phyloP scores from a whole-genome alignment of 2,888 invertebrate species.

The Tuberolachnus salignus region DNA sequence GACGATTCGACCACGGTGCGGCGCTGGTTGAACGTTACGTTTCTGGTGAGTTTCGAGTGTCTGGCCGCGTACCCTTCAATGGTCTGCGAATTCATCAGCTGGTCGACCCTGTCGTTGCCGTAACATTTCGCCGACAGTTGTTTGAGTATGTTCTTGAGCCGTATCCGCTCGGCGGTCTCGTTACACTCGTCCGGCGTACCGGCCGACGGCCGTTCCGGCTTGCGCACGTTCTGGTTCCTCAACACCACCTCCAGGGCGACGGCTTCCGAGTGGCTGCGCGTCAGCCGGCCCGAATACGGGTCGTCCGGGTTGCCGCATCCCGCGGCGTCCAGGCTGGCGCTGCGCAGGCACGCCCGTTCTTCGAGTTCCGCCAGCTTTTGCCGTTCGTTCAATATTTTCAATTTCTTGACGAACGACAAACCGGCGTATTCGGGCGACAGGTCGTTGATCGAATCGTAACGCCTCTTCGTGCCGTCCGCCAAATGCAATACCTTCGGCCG shows the following conservation, averaged over 20 bases:
- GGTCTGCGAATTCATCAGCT: slow-evolving; percentile 81
- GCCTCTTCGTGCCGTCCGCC: slow-evolving; percentile 54
- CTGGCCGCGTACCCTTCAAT: slow-evolving; percentile 87
- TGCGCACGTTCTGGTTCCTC: slow-evolving; percentile 40
- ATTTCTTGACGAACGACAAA: slow-evolving; percentile 83
- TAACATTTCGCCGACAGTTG: slow-evolving; percentile 74
- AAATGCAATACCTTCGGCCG: slow-evolving; percentile 35
- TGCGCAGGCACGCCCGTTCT: slow-evolving; percentile 70
- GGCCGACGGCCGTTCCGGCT: background rate
- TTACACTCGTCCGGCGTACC: slow-evolving; percentile 70
- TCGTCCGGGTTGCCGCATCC: slow-evolving; percentile 63
- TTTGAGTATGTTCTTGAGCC: slow-evolving; percentile 84
- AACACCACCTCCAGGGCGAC: slow-evolving; percentile 72
- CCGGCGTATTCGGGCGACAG: slow-evolving; percentile 86
- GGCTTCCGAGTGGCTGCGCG: slow-evolving; percentile 81
- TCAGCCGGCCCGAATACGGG: slow-evolving; percentile 65
- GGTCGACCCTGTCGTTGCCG: slow-evolving; percentile 60
- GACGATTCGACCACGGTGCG: slow-evolving; percentile 69
- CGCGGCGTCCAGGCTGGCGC: slow-evolving; percentile 74
- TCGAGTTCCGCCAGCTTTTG: slow-evolving; percentile 85
- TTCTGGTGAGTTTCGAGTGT: slow-evolving; percentile 85
- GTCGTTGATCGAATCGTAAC: slow-evolving; percentile 82
- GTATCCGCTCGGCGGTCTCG: slow-evolving; percentile 81
- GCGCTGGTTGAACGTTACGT: slow-evolving; percentile 80
- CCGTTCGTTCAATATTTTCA: slow-evolving; percentile 85